phyloP scores from a whole-genome alignment of 2,888 invertebrate genomes.

The Heliconius erato region DNA sequence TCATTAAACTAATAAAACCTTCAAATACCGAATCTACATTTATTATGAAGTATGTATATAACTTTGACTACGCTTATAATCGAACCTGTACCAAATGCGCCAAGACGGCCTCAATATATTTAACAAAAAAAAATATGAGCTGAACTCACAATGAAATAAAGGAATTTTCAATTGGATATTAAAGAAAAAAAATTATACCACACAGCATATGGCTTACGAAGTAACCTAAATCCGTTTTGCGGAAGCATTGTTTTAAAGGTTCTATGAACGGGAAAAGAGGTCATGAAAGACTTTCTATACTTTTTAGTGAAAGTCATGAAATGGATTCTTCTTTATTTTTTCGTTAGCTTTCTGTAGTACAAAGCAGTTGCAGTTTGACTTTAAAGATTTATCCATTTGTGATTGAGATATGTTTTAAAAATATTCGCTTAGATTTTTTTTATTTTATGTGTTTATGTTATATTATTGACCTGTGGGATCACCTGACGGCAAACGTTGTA shows the following conservation, averaged over 20 bases:
- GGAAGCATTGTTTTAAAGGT: conserved; percentile 24
- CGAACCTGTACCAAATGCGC: no score
- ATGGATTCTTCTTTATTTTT: not conserved
- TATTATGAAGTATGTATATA: no score
- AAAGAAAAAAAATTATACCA: conserved; percentile 21
- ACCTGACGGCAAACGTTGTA: not conserved
- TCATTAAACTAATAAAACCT: no score
- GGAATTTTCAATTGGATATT: not conserved
- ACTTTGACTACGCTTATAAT: no score
- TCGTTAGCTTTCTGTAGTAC: conserved; percentile 5
- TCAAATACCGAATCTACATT: no score
- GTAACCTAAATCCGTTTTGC: conserved; percentile 40
- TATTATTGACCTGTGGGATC: no score
- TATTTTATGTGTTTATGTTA: no score
- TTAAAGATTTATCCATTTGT: not conserved
- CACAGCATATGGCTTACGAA: conserved; percentile 34
- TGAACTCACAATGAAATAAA: not conserved
- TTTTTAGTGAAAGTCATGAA: conserved; percentile 2
- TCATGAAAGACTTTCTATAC: conserved; percentile 22
- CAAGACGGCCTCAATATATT: no score
- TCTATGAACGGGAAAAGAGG: conserved; percentile 26
- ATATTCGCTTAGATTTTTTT: no score
- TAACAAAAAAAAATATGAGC: no score
- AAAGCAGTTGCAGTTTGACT: not conserved
- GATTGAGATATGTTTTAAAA: not conserved